A percentile compares a stretch with the other conserved stretches of the same genome.
phyloP scores from a whole-genome alignment of 2,888 invertebrate genomes.

The Disparrhopalites patrizii region DNA sequence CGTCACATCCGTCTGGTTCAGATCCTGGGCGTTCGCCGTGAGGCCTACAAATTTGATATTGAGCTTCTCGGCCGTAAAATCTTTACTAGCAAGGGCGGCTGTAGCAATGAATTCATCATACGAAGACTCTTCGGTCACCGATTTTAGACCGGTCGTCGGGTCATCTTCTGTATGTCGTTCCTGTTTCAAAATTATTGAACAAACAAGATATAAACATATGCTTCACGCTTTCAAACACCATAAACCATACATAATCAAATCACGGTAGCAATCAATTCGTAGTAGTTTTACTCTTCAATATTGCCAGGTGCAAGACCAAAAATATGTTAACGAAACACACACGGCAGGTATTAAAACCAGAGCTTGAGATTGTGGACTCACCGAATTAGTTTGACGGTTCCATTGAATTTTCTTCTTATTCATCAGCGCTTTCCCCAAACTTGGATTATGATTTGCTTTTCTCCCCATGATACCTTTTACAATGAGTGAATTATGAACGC shows the following conservation, averaged over 20 bases:
- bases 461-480: conserved; percentile 5
- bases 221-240: too few relatives aligned
- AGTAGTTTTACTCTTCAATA: too few relatives aligned
- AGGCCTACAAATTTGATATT: conserved; percentile 73
- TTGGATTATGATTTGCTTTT: background rate
- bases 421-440: conserved; percentile 15
- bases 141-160: conserved; percentile 37
- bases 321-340: too few relatives aligned
- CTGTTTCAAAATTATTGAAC: conserved; percentile 24
- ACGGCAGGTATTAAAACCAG: too few relatives aligned
- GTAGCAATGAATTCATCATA: conserved; percentile 94
- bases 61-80: conserved; percentile 79
- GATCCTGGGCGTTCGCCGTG: conserved; percentile 58
- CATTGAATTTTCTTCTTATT: conserved; percentile 18
- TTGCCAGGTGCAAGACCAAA: too few relatives aligned
- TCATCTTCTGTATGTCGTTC: conserved; percentile 42
- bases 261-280: too few relatives aligned
- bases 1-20: conserved; percentile 37
- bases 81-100: conserved; percentile 88
- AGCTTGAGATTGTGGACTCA: background rate
- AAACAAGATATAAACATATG: too few relatives aligned
- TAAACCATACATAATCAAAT: too few relatives aligned
- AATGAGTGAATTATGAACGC: too few relatives aligned
- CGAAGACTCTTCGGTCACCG: conserved; percentile 81
- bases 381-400: conserved; percentile 16